Evolutionary conservation across 2,888 invertebrate species (phyloP).

Genomic region (Tenthredo distinguenda): DNA sequence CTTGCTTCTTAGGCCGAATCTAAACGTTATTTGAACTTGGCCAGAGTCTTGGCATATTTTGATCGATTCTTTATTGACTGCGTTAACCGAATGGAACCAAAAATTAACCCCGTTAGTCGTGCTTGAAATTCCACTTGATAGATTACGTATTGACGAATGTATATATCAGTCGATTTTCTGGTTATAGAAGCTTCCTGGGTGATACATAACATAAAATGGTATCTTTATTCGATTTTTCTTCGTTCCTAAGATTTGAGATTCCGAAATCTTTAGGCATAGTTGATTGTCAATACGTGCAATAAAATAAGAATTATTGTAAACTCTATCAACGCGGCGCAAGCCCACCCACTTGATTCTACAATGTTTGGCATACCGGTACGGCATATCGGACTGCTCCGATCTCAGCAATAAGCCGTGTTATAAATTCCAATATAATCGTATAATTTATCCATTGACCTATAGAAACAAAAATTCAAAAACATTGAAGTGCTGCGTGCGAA

Average conservation of each 20-base stretch:
- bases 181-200: background rate
- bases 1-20: background rate
- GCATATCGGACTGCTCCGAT: background rate
- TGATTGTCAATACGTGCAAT: background rate
- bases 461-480: background rate
- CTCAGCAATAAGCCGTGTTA: background rate
- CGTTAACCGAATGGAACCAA: background rate
- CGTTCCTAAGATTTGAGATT: background rate
- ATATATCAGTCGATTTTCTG: background rate
- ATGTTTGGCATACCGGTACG: background rate
- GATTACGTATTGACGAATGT: background rate
- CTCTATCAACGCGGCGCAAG: background rate
- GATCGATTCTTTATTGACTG: slow-evolving; percentile 21
- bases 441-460: slow-evolving; percentile 32
- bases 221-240: background rate
- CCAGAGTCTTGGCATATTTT: slow-evolving; percentile 2
- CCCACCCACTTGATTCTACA: slow-evolving; percentile 7
- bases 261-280: background rate
- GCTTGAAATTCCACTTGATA: background rate
- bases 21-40: background rate
- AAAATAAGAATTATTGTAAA: slow-evolving; percentile 14
- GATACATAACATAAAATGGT: background rate
- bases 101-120: background rate
- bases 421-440: slow-evolving; percentile 4
- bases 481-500: background rate